phyloP scores from a whole-genome alignment of 2,797 vertebrate species.

The Schizopygopsis malacanthus region DNA sequence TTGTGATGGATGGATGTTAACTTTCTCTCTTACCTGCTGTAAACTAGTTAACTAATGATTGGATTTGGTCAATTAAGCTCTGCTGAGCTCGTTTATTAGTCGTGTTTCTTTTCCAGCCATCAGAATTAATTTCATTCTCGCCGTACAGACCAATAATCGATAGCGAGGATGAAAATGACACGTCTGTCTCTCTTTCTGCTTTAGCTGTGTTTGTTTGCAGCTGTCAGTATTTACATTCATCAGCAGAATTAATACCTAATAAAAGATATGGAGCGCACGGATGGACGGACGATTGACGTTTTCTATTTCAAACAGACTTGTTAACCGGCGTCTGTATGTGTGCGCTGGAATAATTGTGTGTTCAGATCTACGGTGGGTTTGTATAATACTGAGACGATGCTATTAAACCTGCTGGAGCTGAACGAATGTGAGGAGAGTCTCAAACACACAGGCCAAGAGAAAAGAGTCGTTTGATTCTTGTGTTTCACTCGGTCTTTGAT shows the following conservation, averaged over 20 bases:
- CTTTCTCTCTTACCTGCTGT: neutral
- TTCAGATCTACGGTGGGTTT: conserved; percentile 72
- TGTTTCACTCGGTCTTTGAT: neutral
- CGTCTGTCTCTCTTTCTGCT: neutral
- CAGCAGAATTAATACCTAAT: conserved; percentile 40
- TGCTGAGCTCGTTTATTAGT: neutral
- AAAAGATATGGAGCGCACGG: conserved; percentile 22
- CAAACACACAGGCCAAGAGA: conserved; percentile 63
- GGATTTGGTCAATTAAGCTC: neutral
- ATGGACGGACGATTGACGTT: conserved; percentile 64
- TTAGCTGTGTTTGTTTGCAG: conserved; percentile 12
- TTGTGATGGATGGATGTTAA: neutral
- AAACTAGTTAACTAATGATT: neutral
- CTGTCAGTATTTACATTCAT: conserved; percentile 35
- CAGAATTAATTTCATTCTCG: no score
- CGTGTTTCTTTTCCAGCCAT: neutral
- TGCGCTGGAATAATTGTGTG: conserved; percentile 69
- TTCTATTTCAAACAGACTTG: conserved; percentile 66
- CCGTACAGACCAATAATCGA: conserved; percentile 35
- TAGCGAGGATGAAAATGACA: neutral
- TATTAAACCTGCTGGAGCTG: conserved; percentile 79
- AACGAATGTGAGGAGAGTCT: conserved; percentile 75
- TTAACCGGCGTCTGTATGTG: conserved; percentile 59
- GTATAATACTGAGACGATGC: conserved; percentile 80
- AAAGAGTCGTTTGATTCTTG: neutral